Percentiles rank a stretch among this genome's conserved stretches.
These are phyloP conservation scores for Apaloderma vittatum DNA, from an alignment of 2,113 vertebrate genomes.

Conservation along the genomic window DNA sequence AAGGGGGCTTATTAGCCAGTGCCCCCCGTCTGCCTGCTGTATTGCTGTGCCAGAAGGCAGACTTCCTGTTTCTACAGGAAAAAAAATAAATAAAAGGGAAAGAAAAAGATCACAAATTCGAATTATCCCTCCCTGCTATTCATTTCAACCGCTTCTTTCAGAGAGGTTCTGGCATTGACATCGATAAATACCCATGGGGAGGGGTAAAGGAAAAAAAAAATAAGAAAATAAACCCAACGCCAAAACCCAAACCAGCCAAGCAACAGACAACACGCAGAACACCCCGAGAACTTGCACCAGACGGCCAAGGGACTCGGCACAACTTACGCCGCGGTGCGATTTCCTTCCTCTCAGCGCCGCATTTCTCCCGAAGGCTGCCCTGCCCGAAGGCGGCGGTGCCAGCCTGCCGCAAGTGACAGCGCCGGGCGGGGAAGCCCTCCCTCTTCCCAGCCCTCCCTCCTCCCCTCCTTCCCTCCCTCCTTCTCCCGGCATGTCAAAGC, in stretches of 20 bases:
- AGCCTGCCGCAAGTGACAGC: neutral
- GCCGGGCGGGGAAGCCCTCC: neutral
- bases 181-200: rapidly evolving
- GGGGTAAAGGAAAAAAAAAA: neutral
- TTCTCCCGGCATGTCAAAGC: neutral
- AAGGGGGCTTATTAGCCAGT: neutral
- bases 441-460: neutral
- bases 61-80: neutral
- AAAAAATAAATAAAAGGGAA: neutral
- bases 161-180: neutral
- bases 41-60: neutral
- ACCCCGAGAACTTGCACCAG: rapidly evolving
- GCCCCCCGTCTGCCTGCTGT: rapidly evolving
- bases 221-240: neutral
- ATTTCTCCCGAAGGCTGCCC: neutral
- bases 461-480: neutral
- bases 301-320: neutral
- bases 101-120: neutral
- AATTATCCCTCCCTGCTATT: neutral
- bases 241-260: neutral
- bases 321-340: neutral
- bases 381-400: no score
- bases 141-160: neutral
- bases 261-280: no score
- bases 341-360: neutral